Conservation (phyloP, 1,140 invertebrate species). For the Calliphora vicina region DNA sequence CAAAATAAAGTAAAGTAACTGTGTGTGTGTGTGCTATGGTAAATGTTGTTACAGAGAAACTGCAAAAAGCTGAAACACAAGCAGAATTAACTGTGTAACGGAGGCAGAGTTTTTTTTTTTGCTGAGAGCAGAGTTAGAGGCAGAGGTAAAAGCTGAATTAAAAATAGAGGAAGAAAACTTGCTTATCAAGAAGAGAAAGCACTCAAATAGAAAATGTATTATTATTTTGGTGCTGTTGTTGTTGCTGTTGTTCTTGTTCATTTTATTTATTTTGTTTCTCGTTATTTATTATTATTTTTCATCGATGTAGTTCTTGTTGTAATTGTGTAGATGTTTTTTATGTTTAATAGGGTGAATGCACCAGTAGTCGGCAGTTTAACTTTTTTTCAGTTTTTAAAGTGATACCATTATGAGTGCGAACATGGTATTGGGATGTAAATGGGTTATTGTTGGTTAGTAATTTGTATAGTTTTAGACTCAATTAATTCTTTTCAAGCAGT, state of each 20-base stretch:
- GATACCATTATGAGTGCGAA: too few species aligned
- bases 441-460: constrained; percentile 28
- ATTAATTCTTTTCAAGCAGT: too few species aligned
- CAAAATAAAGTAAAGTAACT: neutral
- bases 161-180: constrained; percentile 25
- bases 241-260: constrained; percentile 17
- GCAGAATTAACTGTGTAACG: neutral
- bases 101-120: too few species aligned
- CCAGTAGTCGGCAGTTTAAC: too few species aligned
- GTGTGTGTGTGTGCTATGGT: neutral
- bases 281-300: constrained; percentile 36
- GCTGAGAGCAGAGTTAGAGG: neutral
- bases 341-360: too few species aligned
- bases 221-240: constrained; percentile 14
- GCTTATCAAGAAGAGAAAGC: constrained; percentile 33
- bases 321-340: neutral
- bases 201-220: constrained; percentile 32
- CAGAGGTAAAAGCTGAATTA: neutral
- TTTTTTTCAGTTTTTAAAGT: too few species aligned
- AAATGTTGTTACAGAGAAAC: neutral
- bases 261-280: constrained; percentile 16
- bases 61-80: constrained; percentile 3
- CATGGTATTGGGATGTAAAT: neutral
- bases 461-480: constrained; percentile 17
- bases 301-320: constrained; percentile 13